Conservation (phyloP, 2,797 vertebrate species). For the Echiichthys vipera region DNA sequence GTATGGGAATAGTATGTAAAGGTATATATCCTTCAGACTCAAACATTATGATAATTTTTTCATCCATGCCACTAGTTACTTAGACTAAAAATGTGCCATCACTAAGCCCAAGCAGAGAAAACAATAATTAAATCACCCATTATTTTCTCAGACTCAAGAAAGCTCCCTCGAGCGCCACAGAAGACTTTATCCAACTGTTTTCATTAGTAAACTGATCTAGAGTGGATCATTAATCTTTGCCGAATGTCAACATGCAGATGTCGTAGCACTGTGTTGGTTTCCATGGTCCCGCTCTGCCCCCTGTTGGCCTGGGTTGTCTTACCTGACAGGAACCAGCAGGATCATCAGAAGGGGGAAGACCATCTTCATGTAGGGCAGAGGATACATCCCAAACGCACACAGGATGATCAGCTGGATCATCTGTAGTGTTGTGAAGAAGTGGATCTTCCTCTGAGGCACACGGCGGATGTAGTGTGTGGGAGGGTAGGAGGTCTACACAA, state of each 20-base stretch:
- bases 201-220: constrained; percentile 1
- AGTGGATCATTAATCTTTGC: neutral
- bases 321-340: constrained; percentile 94
- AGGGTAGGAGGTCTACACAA: constrained; percentile 90
- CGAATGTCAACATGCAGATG: neutral
- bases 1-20: neutral
- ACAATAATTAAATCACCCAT: neutral
- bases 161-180: neutral
- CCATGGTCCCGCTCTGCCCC: constrained; percentile 27
- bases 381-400: constrained; percentile 94
- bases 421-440: constrained; percentile 93
- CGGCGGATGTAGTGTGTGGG: constrained; percentile 94
- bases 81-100: neutral
- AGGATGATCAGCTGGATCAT: constrained; percentile 92
- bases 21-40: neutral
- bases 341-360: constrained; percentile 97
- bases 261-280: neutral
- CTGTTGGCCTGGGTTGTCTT: constrained; percentile 50
- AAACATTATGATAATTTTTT: neutral
- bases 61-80: neutral
- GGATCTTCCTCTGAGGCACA: constrained; percentile 95
- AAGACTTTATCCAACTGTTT: neutral
- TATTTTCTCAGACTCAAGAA: neutral
- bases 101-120: neutral
- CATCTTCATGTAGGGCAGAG: constrained; percentile 97